Evolutionary conservation across 2,888 invertebrate genomes (phyloP).

Genomic region (Pristionchus maxplancki): DNA sequence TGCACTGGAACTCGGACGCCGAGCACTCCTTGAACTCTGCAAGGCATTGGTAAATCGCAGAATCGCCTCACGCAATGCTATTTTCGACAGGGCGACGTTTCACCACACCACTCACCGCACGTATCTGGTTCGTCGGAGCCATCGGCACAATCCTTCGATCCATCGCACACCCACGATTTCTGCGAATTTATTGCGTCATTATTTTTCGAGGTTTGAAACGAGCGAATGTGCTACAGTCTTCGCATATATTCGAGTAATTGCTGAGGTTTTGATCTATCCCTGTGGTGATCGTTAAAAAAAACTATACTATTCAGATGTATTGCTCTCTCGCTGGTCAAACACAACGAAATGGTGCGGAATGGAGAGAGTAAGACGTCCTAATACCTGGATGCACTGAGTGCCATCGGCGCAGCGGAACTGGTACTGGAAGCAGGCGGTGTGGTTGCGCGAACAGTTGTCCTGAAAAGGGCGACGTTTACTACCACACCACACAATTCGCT

Average conservation of each 20-base stretch:
- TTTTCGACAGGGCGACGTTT: conserved; percentile 2
- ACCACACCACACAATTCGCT: neutral
- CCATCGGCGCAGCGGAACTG: conserved; percentile 95
- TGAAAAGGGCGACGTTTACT: conserved; percentile 78
- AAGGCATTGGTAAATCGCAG: conserved; percentile 47
- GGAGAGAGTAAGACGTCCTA: too few relatives aligned
- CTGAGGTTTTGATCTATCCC: neutral
- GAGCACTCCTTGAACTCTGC: conserved; percentile 76
- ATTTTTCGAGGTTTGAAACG: too few relatives aligned
- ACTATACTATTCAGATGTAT: neutral
- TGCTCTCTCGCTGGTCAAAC: too few relatives aligned
- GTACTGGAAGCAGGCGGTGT: conserved; percentile 77
- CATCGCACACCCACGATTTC: conserved; percentile 80
- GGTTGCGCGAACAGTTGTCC: conserved; percentile 84
- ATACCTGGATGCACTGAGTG: conserved; percentile 85
- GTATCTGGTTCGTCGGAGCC: conserved; percentile 81
- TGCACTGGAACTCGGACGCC: conserved; percentile 77
- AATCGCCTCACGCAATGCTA: conserved; percentile 5
- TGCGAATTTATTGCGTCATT: conserved; percentile 54
- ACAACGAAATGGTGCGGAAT: too few relatives aligned
- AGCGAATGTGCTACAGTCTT: too few relatives aligned
- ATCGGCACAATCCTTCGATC: conserved; percentile 89
- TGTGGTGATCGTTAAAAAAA: neutral
- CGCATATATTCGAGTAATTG: neutral
- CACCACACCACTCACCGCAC: conserved; percentile 62